Conservation (phyloP, 2,888 invertebrate genomes). For the Osmoderma eremita region DNA sequence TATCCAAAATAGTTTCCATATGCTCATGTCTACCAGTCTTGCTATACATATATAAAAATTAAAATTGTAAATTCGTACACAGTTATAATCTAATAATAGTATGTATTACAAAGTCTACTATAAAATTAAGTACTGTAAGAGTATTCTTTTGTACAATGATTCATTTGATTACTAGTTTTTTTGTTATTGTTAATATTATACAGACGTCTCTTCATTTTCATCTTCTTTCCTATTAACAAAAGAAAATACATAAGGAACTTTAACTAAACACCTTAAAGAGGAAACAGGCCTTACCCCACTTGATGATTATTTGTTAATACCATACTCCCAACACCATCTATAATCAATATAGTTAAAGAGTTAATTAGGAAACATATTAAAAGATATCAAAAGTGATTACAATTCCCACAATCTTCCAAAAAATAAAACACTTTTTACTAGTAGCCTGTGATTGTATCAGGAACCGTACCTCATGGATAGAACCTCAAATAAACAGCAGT, state of each 20-base stretch:
- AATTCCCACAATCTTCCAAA: no score
- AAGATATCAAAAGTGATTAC: background rate
- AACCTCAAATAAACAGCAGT: background rate
- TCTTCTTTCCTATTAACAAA: conserved; percentile 55
- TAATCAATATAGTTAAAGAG: conserved; percentile 38
- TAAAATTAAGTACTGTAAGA: conserved; percentile 23
- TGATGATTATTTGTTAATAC: conserved; percentile 58
- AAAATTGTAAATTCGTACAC: conserved; percentile 33
- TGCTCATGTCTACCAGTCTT: conserved; percentile 32
- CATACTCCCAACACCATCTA: conserved; percentile 65
- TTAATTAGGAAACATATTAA: conserved; percentile 17
- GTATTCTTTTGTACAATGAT: conserved; percentile 34
- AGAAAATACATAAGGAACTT: conserved; percentile 45
- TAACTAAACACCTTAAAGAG: conserved; percentile 28
- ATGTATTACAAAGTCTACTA: conserved; percentile 20
- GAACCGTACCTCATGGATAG: no score
- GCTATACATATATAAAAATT: conserved; percentile 28
- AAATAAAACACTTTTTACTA: background rate
- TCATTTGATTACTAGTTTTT: conserved; percentile 32
- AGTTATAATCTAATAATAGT: conserved; percentile 2
- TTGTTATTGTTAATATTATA: conserved; percentile 49
- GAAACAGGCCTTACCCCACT: conserved; percentile 33
- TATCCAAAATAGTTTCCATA: conserved; percentile 36
- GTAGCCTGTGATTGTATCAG: no score
- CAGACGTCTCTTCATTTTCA: conserved; percentile 60